A percentile compares a stretch with the other conserved stretches of the same genome.
These are phyloP conservation scores for Ceratina japonica DNA, from an alignment of 1,140 invertebrate genomes.

Conservation along the genomic window DNA sequence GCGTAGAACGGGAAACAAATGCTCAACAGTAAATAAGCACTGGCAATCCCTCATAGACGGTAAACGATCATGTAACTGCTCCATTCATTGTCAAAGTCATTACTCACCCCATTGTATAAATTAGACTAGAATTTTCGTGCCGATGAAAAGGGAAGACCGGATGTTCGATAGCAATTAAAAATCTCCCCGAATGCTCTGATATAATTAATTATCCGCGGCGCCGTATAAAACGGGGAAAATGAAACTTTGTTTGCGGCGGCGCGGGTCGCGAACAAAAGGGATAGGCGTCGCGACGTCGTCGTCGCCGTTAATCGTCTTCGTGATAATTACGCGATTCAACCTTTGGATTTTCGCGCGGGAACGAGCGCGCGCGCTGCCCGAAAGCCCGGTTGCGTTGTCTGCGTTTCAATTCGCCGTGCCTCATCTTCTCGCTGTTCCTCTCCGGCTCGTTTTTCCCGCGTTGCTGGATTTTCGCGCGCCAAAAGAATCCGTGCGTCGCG, in stretches of 20 bases:
- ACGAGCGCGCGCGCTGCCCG: not conserved
- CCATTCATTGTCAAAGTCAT: too few relatives aligned
- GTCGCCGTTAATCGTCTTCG: slow-evolving; percentile 30
- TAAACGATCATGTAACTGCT: too few relatives aligned
- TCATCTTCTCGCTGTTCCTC: not conserved
- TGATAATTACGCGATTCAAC: slow-evolving; percentile 30
- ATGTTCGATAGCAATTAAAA: too few relatives aligned
- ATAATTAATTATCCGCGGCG: slow-evolving; percentile 7
- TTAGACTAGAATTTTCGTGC: too few relatives aligned
- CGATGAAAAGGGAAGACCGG: too few relatives aligned
- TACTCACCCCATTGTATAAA: too few relatives aligned
- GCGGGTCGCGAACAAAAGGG: slow-evolving; percentile 6
- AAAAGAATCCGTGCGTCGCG: slow-evolving; percentile 54
- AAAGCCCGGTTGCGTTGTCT: slow-evolving; percentile 10
- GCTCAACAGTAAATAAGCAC: too few relatives aligned
- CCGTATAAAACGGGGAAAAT: not conserved
- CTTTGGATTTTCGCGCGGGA: slow-evolving; percentile 12
- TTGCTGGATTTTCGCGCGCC: slow-evolving; percentile 51
- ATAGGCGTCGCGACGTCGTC: slow-evolving; percentile 22
- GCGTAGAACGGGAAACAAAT: too few relatives aligned
- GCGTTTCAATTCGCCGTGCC: slow-evolving; percentile 15
- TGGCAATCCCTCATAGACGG: too few relatives aligned
- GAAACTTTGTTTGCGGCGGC: not conserved
- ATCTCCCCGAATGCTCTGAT: too few relatives aligned
- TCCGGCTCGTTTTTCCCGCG: not conserved